Percentiles rank a stretch among this genome's conserved stretches.
These are phyloP conservation scores for Meloidogyne floridensis DNA, from an alignment of 1,140 invertebrate species.

Conservation along the genomic window DNA sequence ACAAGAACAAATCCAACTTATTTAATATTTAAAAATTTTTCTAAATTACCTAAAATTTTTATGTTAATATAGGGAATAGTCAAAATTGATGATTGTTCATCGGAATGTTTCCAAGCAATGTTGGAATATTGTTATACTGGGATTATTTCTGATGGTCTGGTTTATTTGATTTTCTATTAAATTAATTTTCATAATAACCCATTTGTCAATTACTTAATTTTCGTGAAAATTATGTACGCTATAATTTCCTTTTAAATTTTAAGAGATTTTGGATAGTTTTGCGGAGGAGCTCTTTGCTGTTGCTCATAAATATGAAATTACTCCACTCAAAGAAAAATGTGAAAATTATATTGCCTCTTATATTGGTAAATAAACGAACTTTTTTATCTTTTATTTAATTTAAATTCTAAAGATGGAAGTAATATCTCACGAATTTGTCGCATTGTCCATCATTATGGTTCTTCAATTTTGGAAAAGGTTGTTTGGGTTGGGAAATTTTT, in stretches of 20 bases:
- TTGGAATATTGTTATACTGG: neutral
- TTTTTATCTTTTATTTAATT: neutral
- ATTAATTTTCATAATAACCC: too few relatives aligned
- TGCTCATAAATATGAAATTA: neutral
- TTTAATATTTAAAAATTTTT: neutral
- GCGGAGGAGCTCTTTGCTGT: neutral
- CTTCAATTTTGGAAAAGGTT: neutral
- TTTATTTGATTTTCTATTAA: neutral
- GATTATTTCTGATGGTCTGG: neutral
- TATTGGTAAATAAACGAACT: neutral
- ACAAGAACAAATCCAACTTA: neutral
- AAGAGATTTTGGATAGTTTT: neutral
- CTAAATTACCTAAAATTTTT: neutral
- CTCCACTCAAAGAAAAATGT: neutral
- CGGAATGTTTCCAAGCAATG: neutral
- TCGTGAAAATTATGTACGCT: too few relatives aligned
- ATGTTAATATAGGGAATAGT: neutral
- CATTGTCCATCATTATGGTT: neutral
- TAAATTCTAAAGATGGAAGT: neutral
- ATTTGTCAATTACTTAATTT: too few relatives aligned
- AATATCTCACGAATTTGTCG: neutral
- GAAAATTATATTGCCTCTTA: neutral
- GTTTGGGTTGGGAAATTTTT: neutral
- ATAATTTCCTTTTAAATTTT: neutral
- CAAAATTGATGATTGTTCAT: neutral